These are phyloP conservation scores for Thryonomys swinderianus DNA, from an alignment of 2,113 vertebrate genomes.

Conservation along the genomic window DNA sequence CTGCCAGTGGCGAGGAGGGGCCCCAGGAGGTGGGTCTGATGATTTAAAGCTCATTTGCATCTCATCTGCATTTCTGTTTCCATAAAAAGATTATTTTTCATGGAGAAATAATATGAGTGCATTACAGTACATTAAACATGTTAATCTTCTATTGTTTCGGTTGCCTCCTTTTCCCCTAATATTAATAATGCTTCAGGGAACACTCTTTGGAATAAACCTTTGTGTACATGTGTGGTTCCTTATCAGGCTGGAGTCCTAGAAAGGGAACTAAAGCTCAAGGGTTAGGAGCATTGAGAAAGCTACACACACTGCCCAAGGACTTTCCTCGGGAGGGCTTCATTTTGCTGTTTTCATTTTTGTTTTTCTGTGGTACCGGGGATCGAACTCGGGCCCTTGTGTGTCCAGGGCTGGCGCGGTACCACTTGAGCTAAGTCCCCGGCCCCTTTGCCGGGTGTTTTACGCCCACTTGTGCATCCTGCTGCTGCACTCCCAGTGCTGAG, in stretches of 20 bases:
- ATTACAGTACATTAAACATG: background rate
- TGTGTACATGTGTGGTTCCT: background rate
- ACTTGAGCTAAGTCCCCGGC: no score
- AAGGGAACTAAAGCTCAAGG: background rate
- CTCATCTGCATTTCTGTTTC: conserved; percentile 14
- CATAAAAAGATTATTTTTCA: conserved; percentile 28
- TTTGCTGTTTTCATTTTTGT: background rate
- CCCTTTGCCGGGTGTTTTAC: background rate
- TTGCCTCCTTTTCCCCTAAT: conserved; percentile 14
- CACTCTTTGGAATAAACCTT: conserved; percentile 32
- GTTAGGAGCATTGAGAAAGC: background rate
- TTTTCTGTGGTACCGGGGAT: no score
- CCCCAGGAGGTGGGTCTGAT: background rate
- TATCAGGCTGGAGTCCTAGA: background rate
- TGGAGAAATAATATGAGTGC: background rate
- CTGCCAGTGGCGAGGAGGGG: background rate
- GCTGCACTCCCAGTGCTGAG: background rate
- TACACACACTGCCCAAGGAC: background rate
- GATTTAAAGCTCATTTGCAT: background rate
- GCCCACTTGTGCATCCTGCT: background rate
- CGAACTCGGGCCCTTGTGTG: no score
- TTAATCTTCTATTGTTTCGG: background rate
- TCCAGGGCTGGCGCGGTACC: no score
- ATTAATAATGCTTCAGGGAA: conserved; percentile 32
- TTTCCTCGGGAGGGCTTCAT: background rate